Percentiles rank a stretch among this genome's conserved stretches.
Evolutionary conservation across 2,113 vertebrate genomes (phyloP).

Genomic region (Cyrtonyx montezumae): DNA sequence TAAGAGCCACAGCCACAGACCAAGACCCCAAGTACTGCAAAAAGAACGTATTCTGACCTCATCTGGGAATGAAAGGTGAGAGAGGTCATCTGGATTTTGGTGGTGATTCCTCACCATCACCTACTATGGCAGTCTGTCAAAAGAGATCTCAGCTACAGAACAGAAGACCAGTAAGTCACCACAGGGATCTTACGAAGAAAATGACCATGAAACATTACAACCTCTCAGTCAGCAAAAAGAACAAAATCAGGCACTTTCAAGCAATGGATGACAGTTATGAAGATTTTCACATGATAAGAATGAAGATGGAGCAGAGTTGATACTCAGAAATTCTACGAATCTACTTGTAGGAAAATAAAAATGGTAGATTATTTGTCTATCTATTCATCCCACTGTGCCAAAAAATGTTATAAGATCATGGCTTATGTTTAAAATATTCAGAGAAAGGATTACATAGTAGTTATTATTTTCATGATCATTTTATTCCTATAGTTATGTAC

Average conservation of each 20-base stretch:
- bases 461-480: neutral
- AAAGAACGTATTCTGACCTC: neutral
- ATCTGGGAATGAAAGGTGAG: neutral
- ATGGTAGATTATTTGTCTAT: neutral
- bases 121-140: neutral
- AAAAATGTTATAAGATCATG: neutral
- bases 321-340: neutral
- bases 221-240: neutral
- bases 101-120: neutral
- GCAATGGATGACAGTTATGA: slow-evolving; percentile 25
- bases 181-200: neutral
- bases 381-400: neutral
- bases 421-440: neutral
- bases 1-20: neutral
- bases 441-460: neutral
- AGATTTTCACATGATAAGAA: neutral
- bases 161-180: neutral
- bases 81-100: fast-evolving
- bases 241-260: neutral
- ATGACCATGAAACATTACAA: neutral
- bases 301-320: neutral
- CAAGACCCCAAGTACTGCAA: neutral
- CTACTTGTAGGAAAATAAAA: neutral
- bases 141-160: neutral
- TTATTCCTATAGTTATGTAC: neutral